Evolutionary conservation across 2,113 vertebrate genomes (phyloP), one percentile per base, ranked within the genome.

Genomic region (Atlantisia rogersi): DNA sequence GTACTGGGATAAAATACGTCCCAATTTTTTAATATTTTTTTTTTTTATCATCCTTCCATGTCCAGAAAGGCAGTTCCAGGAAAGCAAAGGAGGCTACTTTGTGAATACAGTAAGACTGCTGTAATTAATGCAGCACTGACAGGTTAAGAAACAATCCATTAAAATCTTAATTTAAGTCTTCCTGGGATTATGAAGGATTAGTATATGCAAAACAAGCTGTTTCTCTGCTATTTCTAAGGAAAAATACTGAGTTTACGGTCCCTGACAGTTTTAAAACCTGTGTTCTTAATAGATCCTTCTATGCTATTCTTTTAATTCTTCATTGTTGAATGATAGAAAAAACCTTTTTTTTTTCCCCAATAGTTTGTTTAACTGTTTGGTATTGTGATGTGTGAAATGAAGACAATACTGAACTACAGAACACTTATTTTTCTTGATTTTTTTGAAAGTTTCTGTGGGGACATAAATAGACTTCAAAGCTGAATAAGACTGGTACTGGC

Each of bases 381-480:
- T 70, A 39, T 20, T 68, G 26, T 53, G n/a, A 67, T 67, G 12
- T 39, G 12, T 74, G 28, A 92, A 37, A 15, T 31, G 5, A 92
- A 88, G 32, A n/a, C 29, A 74, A 55, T 58, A 7, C 22, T 80
- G 53, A 14, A 31, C 6, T 32, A 39, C 7, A 50, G 52, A 53
- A 9, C 5, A 6, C 16, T 39, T 75, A 6, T 32, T 92, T 88
- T 88, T 40, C 39, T 59, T 62, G 24, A 74, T 52, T 64, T 55
- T 55, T 35, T 40, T 7, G 46, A 86, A 86, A 19, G 22, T 29
- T 78, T 37, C 52, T 67, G 24, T 24, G 56, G 14, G 50, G 76
- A 85, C 53, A 92, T 90, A 96, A 96, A 93, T 71, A 92, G 46
- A 81, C 95, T 96, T 90, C 81, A 83, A 88, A 87, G 50, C 0